phyloP scores from a whole-genome alignment of 2,797 vertebrate genomes.

The Melanogrammus aeglefinus region DNA sequence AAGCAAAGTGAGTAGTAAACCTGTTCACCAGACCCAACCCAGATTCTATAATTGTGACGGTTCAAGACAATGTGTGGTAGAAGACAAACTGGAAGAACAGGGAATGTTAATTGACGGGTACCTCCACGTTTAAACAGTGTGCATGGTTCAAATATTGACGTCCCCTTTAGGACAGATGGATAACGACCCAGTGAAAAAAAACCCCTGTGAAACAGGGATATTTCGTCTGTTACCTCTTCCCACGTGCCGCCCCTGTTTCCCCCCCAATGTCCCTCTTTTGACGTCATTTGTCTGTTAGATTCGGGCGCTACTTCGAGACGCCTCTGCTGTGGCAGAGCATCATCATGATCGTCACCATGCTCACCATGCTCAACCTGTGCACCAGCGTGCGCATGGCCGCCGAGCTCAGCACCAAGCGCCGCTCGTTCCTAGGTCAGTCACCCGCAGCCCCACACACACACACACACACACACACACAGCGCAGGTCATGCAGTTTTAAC shows the following conservation, averaged over 20 bases:
- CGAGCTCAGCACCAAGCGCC: conserved; percentile 84
- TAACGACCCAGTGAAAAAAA: neutral
- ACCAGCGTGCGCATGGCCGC: conserved; percentile 83
- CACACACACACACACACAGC: too few species aligned
- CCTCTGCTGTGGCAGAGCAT: conserved; percentile 93
- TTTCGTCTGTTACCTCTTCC: neutral
- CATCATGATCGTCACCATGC: conserved; percentile 93
- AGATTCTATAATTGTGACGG: neutral
- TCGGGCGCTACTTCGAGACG: conserved; percentile 89
- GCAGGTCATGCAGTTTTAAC: too few species aligned
- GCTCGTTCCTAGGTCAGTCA: conserved; percentile 87
- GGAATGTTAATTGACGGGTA: neutral
- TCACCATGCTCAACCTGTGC: conserved; percentile 93
- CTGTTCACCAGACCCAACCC: neutral
- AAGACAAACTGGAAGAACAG: neutral
- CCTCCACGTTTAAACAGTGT: neutral
- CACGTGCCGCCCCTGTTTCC: neutral
- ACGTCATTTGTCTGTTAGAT: conserved; percentile 65
- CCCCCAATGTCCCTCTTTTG: neutral
- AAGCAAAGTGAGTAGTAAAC: too few species aligned
- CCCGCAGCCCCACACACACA: neutral
- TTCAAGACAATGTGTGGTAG: neutral
- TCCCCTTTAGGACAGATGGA: neutral
- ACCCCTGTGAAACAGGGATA: too few species aligned
- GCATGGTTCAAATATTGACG: neutral